These are phyloP conservation scores for Uria aalge DNA, from an alignment of 2,113 vertebrate genomes.

Conservation along the genomic window DNA sequence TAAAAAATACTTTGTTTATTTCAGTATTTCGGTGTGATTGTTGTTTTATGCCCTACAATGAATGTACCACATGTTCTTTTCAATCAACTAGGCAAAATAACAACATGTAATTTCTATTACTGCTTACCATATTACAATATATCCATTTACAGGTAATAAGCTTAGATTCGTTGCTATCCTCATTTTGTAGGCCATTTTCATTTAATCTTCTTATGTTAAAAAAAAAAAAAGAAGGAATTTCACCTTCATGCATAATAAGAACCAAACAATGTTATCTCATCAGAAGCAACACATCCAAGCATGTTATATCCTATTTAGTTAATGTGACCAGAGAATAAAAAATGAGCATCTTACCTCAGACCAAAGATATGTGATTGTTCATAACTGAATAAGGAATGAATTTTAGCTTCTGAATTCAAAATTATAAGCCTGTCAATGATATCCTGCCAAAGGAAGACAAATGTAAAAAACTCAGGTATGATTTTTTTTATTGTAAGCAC, in stretches of 20 bases:
- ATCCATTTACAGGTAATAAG: background rate
- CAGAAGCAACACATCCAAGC: background rate
- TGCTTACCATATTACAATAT: background rate
- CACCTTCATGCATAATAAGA: background rate
- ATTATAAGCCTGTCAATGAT: conserved; percentile 91
- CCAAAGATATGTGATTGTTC: conserved; percentile 95
- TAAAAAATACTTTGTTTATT: background rate
- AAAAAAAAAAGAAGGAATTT: background rate
- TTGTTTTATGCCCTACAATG: background rate
- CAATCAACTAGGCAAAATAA: background rate
- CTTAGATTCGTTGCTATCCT: background rate
- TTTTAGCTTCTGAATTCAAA: conserved; percentile 92
- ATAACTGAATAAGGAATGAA: conserved; percentile 91
- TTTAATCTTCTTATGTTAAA: background rate
- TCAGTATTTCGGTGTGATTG: background rate
- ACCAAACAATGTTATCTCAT: background rate
- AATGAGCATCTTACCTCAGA: conserved; percentile 84
- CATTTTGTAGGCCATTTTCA: background rate
- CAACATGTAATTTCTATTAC: background rate
- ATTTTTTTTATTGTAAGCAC: background rate
- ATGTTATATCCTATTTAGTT: background rate
- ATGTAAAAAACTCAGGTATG: background rate
- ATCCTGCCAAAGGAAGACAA: conserved; percentile 78
- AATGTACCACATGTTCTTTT: background rate
- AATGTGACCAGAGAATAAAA: conserved; percentile 18